Conservation (phyloP, 2,797 vertebrate genomes). For the Podargus strigoides region DNA sequence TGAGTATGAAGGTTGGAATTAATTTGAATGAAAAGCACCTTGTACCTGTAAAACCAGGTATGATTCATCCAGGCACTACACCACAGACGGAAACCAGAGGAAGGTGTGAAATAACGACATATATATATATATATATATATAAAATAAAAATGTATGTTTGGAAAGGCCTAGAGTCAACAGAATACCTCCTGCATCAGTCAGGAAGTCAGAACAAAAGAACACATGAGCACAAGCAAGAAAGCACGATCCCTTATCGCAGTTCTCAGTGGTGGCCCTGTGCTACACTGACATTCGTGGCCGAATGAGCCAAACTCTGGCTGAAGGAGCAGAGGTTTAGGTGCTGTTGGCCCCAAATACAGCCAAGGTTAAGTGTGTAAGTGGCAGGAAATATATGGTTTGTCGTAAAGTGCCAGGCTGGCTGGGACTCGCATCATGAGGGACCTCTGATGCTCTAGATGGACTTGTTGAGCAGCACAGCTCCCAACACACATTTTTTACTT, state of each 20-base stretch:
- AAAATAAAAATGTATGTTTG: too few relatives aligned
- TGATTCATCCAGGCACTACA: background rate
- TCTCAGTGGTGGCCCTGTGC: background rate
- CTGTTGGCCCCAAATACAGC: background rate
- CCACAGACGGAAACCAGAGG: background rate
- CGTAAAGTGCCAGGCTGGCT: background rate
- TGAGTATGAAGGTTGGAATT: background rate
- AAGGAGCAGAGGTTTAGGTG: background rate
- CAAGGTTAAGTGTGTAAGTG: background rate
- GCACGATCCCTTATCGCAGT: background rate
- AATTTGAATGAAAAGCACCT: background rate
- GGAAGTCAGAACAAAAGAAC: background rate
- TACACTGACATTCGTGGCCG: background rate
- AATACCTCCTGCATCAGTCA: background rate
- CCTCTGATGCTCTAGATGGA: background rate
- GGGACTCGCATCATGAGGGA: background rate
- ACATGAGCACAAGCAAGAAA: fast-evolving
- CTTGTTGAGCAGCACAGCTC: background rate
- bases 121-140: too few relatives aligned
- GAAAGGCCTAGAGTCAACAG: background rate
- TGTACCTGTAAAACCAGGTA: conserved; percentile 6
- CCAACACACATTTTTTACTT: background rate
- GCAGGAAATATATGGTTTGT: fast-evolving
- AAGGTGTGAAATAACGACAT: background rate
- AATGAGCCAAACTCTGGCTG: background rate